phyloP scores from a whole-genome alignment of 2,113 vertebrate species.

The Hippocampus comes region DNA sequence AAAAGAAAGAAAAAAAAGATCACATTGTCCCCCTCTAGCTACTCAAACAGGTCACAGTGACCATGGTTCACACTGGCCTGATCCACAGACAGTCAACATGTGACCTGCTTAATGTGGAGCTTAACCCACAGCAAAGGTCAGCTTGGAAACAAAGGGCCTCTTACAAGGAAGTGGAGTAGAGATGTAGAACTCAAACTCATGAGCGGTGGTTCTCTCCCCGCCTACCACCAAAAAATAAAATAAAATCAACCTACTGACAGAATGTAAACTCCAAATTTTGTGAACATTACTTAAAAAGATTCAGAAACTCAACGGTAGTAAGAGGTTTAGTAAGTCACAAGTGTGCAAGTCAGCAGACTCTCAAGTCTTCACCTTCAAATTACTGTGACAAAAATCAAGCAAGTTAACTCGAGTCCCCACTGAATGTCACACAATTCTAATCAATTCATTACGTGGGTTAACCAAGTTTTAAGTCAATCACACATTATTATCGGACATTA shows the following conservation, averaged over 20 bases:
- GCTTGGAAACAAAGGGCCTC: conserved; percentile 24
- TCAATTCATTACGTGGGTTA: not conserved
- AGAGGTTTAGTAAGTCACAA: too few relatives aligned
- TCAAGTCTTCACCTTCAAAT: too few relatives aligned
- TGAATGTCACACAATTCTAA: not conserved
- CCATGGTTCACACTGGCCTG: conserved; percentile 3
- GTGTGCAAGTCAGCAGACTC: too few relatives aligned
- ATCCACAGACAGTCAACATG: not conserved
- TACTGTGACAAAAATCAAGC: too few relatives aligned
- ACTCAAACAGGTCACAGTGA: conserved; percentile 5
- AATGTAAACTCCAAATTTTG: not conserved
- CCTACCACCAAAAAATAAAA: not conserved
- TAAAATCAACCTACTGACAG: not conserved
- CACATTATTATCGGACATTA: not conserved
- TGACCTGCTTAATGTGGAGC: conserved; percentile 3
- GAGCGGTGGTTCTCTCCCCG: not conserved
- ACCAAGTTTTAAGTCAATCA: not conserved
- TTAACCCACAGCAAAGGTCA: conserved; percentile 4
- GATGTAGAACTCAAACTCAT: not conserved
- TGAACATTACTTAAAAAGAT: not conserved
- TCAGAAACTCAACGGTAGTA: not conserved
- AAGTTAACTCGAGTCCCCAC: not conserved
- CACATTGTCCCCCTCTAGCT: conserved; percentile 53
- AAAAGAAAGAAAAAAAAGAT: conserved; percentile 26
- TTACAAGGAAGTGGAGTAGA: conserved; percentile 15